Conservation (phyloP, 2,797 vertebrate species). For the Triplophysa yarkandensis region DNA sequence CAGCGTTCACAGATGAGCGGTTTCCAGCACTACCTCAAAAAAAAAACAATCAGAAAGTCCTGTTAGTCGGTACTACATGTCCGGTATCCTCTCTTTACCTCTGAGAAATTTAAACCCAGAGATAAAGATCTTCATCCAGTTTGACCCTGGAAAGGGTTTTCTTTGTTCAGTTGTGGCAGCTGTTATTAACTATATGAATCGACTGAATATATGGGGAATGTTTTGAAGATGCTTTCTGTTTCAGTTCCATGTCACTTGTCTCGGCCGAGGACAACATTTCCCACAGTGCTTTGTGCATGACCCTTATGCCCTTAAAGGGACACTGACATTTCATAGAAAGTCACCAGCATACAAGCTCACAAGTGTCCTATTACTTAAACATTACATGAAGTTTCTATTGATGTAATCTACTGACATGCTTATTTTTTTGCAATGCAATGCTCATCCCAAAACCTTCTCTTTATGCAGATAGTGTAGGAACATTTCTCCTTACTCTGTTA, state of each 20-base stretch:
- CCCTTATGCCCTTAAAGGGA: conserved; percentile 21
- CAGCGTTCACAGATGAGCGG: conserved; percentile 1
- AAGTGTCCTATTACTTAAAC: conserved; percentile 33
- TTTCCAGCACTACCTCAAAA: conserved; percentile 77
- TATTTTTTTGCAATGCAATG: not conserved
- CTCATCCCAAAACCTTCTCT: not conserved
- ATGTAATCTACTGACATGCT: conserved; percentile 34
- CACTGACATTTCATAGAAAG: conserved; percentile 37
- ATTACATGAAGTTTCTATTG: conserved; percentile 34
- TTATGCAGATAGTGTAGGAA: not conserved
- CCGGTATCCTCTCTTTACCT: conserved; percentile 59
- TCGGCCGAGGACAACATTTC: conserved; percentile 39
- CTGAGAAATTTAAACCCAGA: conserved; percentile 27
- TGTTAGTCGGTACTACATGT: conserved; percentile 67
- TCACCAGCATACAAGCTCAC: conserved; percentile 55
- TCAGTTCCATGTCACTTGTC: conserved; percentile 14
- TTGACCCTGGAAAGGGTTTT: conserved; percentile 61
- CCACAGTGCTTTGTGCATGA: conserved; percentile 32
- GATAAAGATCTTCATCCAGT: conserved; percentile 30
- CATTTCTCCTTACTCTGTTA: conserved; percentile 19
- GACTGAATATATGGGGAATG: conserved; percentile 70
- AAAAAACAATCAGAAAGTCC: conserved; percentile 72
- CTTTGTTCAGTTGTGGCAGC: conserved; percentile 81
- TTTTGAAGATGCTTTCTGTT: conserved; percentile 40
- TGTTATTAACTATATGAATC: conserved; percentile 71